Evolutionary conservation across 2,113 vertebrate genomes (phyloP).

Genomic region (Pionites leucogaster): DNA sequence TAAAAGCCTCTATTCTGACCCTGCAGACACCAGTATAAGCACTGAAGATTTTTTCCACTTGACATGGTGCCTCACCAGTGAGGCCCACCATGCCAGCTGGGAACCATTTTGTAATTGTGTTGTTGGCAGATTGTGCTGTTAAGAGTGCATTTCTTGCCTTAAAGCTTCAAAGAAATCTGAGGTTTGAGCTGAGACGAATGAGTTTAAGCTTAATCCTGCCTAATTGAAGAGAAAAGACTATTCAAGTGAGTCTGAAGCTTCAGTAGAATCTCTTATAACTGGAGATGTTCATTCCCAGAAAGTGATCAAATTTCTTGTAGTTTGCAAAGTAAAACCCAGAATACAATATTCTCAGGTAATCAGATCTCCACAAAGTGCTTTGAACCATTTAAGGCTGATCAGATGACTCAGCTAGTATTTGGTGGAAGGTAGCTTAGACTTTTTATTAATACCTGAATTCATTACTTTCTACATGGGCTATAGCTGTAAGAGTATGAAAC

Average conservation of each 20-base stretch:
- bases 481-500: not conserved
- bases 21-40: not conserved
- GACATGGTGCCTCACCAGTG: fast-evolving
- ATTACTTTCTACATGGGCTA: not conserved
- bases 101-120: not conserved
- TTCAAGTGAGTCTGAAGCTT: not conserved
- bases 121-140: not conserved
- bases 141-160: not conserved
- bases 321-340: not conserved
- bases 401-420: not conserved
- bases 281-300: not conserved
- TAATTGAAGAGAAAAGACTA: not conserved
- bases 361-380: not conserved
- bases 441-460: not conserved
- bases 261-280: not conserved
- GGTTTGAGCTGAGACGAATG: not conserved
- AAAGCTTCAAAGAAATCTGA: not conserved
- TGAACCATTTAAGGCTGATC: not conserved
- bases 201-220: not conserved
- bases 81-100: fast-evolving
- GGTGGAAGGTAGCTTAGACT: not conserved
- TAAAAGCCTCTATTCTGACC: not conserved
- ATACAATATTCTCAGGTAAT: not conserved
- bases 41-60: not conserved
- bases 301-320: not conserved